Evolutionary conservation across 2,797 vertebrate species (phyloP).

Genomic region (Pseudomugil tenellus): DNA sequence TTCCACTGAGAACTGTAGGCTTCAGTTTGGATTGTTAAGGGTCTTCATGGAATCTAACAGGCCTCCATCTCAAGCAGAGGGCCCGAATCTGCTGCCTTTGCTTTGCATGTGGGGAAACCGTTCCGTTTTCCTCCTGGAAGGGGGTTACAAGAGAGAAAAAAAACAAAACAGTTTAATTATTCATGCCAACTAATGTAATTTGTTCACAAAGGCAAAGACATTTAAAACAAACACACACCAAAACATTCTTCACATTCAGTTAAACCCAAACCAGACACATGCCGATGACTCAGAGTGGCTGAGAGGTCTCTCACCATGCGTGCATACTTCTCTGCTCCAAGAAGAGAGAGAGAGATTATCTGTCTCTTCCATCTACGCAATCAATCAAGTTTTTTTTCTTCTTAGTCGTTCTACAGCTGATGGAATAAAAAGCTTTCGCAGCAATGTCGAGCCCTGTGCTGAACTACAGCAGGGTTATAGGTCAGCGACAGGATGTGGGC

Average conservation of each 20-base stretch:
- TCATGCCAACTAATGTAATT: conserved; percentile 3
- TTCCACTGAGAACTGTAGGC: conserved; percentile 84
- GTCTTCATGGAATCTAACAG: conserved; percentile 90
- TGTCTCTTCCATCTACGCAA: conserved; percentile 26
- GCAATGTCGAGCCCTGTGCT: conserved; percentile 31
- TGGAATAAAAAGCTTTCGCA: conserved; percentile 39
- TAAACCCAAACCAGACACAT: conserved; percentile 39
- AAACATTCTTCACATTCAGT: conserved; percentile 33
- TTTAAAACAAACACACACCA: conserved; percentile 10
- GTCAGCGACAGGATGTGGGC: conserved; percentile 77
- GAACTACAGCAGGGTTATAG: conserved; percentile 67
- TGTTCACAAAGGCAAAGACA: conserved; percentile 17
- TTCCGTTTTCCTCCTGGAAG: conserved; percentile 92
- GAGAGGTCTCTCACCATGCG: conserved; percentile 41
- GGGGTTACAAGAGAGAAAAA: neutral
- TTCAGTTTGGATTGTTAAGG: conserved; percentile 79
- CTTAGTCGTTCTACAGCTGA: conserved; percentile 32
- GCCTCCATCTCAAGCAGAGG: conserved; percentile 99
- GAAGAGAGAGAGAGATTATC: conserved; percentile 27
- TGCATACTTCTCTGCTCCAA: conserved; percentile 11
- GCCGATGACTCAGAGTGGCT: conserved; percentile 52
- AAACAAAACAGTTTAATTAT: conserved; percentile 7
- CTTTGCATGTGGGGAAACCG: conserved; percentile 94
- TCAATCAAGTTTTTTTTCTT: conserved; percentile 20
- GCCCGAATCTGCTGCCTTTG: conserved; percentile 93